Base-by-base conservation (phyloP, 2,797 vertebrate species). In the Sebastes taczanowskii region DNA sequence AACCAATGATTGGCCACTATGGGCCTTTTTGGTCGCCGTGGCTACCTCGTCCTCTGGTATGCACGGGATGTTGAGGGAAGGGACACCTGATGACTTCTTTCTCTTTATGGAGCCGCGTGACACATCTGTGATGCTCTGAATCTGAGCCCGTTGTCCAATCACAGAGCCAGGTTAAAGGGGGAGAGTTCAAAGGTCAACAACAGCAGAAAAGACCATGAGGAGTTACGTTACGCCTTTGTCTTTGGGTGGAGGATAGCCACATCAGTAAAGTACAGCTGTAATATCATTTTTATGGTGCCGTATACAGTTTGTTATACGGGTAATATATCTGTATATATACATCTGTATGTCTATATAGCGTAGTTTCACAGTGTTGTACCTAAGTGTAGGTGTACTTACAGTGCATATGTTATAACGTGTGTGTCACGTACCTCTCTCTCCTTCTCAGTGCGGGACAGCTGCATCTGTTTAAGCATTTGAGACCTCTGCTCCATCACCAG, bases 391-490 rank as follows among this genome's bases (percentile, higher is more conserved):
- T 23, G 23, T 23, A 23, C 2, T 38, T 20, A 49, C 27, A 42
- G 29, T 53, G 58, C 4, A 56, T 46, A 46, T 46, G 38, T 46
- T 46, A 46, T 46, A n/a, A 22, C 9, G 14, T 0, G 34, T 58
- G 60, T 30, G 53, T 2, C 16, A 71, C 11, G 14, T 91, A 99
- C 98, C 97, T 99, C 98, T 92, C 97, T 94, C 88, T 98, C 97
- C 64, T 94, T 94, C 94, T 99, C 98, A 0, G 94, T 98, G 85
- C 96, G 97, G 9, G 98, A 99, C 38, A 99, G 94, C 71, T 98
- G 98, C 98, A 99, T 99, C 94, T 99, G 97, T 88, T 97, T 98
- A 5, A 99, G 92, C 97, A 99, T 97, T 85, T 99, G 97, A 2
- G 98, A 97, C 67, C 98, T 94, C 92, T 99, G 98, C 86, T 99